A percentile compares a stretch with the other conserved stretches of the same genome.
Conservation (phyloP, 2,888 invertebrate species). For the Aromia moschata region DNA sequence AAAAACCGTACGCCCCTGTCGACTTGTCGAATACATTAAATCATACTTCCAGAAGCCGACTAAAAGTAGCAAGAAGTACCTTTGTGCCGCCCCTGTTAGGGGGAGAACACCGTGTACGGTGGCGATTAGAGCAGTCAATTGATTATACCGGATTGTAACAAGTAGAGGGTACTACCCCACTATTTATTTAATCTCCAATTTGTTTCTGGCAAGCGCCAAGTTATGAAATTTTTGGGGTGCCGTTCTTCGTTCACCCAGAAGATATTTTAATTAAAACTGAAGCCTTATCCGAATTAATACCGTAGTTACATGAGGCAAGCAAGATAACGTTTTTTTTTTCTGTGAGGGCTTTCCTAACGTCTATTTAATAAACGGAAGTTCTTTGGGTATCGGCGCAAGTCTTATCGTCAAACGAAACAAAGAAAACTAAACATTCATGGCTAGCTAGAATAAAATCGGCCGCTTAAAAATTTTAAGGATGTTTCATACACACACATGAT, state of each 20-base stretch:
- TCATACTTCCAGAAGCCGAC: slow-evolving; percentile 20
- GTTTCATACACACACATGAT: too few species aligned
- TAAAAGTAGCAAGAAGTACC: slow-evolving; percentile 23
- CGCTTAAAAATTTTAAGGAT: too few species aligned
- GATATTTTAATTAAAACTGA: slow-evolving; percentile 4
- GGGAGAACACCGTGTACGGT: slow-evolving; percentile 28
- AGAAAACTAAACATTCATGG: too few species aligned
- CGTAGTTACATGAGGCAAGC: too few species aligned
- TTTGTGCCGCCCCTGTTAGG: slow-evolving; percentile 19
- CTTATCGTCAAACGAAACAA: too few species aligned
- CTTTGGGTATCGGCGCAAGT: too few species aligned
- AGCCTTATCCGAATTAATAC: slow-evolving; percentile 6
- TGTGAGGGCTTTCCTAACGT: too few species aligned
- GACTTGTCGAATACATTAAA: slow-evolving; percentile 28
- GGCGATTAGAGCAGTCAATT: slow-evolving; percentile 33
- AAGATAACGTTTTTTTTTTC: too few species aligned
- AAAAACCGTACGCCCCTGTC: slow-evolving; percentile 21
- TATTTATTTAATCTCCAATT: slow-evolving; percentile 37
- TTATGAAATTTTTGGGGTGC: slow-evolving; percentile 18
- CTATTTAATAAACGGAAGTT: too few species aligned
- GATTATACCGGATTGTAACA: slow-evolving; percentile 32
- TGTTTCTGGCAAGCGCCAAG: slow-evolving; percentile 29
- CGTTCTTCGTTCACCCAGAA: slow-evolving; percentile 1
- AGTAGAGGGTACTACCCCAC: slow-evolving; percentile 30
- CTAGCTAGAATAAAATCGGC: too few species aligned